Evolutionary conservation across 1,140 invertebrate species (phyloP), one percentile per base, ranked within the genome.

Genomic region (Trissolcus basalis): DNA sequence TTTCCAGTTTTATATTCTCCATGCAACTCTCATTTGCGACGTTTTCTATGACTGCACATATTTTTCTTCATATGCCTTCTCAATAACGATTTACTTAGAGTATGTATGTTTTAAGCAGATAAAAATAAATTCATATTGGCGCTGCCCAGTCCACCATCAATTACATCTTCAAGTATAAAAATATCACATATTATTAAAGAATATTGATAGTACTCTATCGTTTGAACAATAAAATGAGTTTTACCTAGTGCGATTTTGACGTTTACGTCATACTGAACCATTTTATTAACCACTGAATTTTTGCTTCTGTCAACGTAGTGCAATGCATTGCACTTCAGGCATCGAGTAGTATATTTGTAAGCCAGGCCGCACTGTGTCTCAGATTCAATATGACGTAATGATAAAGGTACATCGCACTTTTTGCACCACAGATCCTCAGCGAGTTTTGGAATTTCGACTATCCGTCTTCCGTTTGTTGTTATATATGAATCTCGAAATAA

Each of bases 1-100:
- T 56, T 27, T 56, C 39, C 11, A 56, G 39, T 41, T 27, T 7
- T 13, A 56, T 16, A 44, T 44, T 56, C 11, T 56, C 39, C 15
- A 41, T 9, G 14, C 54, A 56, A 56, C 54, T 56, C 13, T 44
- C 41, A 44, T 56, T 41, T n/a, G 54, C 54, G 13, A 41, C 54
- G 16, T 56, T 15, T 44, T 56, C 39, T 8, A 56, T 56, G 11
- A 11, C 39, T 43, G 43, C 6, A 56, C 54, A 5, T 16, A 56
- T 14, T 12, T 14, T 44, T 56, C 27, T 43, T 56, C 44, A n/a
- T 41, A 44, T 56, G 43, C 14, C 54, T 41, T 41, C 19, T 56
- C 39, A 56, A 44, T 39, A 56, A 41, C 35, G 14, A 13, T 14
- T 27, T n/a, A 16, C 12, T 44, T 44, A 56, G 39, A 39, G 36